Conservation (phyloP, 30 jellyfish, hydroid and myxozoan genomes). For the Hydra vulgaris region DNA sequence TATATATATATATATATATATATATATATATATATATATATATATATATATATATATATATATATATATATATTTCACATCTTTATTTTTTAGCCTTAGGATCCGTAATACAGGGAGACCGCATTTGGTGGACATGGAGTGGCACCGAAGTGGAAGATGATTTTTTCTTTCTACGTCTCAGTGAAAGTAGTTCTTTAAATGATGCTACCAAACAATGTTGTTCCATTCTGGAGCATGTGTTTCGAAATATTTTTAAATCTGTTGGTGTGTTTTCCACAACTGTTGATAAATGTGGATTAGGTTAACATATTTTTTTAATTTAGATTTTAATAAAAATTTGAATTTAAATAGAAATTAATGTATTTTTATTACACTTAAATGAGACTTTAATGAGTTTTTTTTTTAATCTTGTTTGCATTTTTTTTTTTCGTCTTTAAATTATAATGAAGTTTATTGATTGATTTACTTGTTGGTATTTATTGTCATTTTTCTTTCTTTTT, state of each 20-base stretch:
- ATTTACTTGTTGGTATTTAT: neutral
- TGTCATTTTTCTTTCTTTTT: too few relatives aligned
- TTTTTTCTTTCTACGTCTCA: conserved; percentile 15
- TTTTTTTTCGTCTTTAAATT: neutral
- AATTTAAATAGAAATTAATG: too few relatives aligned
- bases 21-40: too few relatives aligned
- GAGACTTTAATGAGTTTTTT: too few relatives aligned
- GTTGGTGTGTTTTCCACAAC: conserved; percentile 30
- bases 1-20: too few relatives aligned
- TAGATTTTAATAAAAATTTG: neutral
- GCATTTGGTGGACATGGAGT: conserved; percentile 44
- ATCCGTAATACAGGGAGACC: conserved; percentile 36
- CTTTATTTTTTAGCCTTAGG: conserved; percentile 28
- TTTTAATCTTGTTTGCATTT: too few relatives aligned
- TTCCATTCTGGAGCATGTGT: conserved; percentile 9
- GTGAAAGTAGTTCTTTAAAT: neutral
- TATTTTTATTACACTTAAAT: too few relatives aligned
- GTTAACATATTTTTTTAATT: neutral
- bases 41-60: too few relatives aligned
- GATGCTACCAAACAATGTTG: conserved; percentile 16
- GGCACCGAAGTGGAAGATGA: conserved; percentile 25
- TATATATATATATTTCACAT: too few relatives aligned
- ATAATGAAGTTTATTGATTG: neutral
- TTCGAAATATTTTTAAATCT: conserved; percentile 16
- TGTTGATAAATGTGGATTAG: conserved; percentile 21